Conservation (phyloP, 2,888 invertebrate species). For the Herminia tarsipennalis region DNA sequence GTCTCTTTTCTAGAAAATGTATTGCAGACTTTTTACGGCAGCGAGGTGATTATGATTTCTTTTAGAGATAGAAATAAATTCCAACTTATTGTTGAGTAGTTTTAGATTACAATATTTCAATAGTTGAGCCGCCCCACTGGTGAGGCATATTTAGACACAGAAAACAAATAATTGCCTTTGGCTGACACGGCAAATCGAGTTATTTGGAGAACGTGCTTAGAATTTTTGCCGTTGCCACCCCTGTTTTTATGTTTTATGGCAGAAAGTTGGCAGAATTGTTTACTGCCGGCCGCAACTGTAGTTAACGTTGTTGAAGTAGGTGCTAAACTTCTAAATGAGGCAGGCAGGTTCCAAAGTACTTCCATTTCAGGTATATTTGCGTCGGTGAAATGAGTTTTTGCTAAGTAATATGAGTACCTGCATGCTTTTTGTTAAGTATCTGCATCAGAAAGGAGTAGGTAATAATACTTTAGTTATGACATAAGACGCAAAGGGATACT, state of each 20-base stretch:
- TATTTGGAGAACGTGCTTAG: conserved; percentile 55
- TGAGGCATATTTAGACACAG: conserved; percentile 51
- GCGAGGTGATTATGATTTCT: no score
- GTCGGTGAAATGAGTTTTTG: conserved; percentile 37
- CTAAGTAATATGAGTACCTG: conserved; percentile 8
- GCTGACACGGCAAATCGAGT: conserved; percentile 57
- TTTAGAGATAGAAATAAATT: no score
- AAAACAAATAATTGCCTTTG: conserved; percentile 63
- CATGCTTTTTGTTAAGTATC: no score
- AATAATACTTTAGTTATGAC: no score
- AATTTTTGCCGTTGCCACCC: conserved; percentile 34
- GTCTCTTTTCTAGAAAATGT: neutral
- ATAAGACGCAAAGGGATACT: no score
- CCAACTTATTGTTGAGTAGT: no score
- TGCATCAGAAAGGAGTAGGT: no score
- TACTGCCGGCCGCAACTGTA: conserved; percentile 24
- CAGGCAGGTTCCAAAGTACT: conserved; percentile 46
- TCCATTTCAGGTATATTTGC: conserved; percentile 31
- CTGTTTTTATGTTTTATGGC: conserved; percentile 30
- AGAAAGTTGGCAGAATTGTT: conserved; percentile 34
- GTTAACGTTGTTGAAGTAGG: conserved; percentile 41
- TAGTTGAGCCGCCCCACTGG: no score
- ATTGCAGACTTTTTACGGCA: no score
- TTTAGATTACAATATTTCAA: no score
- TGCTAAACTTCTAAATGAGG: conserved; percentile 59